phyloP scores from a whole-genome alignment of 2,113 vertebrate genomes.

The Myiopsitta monachus region DNA sequence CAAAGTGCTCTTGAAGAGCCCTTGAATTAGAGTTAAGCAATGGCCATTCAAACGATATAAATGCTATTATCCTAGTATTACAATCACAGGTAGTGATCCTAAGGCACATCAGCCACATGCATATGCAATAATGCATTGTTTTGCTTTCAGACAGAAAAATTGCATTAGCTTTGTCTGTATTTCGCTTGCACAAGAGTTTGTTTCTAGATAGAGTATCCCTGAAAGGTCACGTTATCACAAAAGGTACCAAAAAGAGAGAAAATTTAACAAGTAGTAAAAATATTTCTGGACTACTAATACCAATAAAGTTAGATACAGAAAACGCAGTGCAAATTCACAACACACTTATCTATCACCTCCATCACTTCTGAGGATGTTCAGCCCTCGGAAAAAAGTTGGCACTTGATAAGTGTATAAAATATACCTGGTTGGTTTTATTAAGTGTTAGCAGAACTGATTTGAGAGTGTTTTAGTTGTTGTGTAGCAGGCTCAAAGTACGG shows the following conservation, averaged over 20 bases:
- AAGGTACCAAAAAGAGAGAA: conserved; percentile 74
- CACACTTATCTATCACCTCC: conserved; percentile 41
- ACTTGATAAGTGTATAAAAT: conserved; percentile 52
- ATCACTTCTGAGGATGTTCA: background rate
- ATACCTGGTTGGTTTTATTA: conserved; percentile 39
- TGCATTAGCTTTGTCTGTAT: conserved; percentile 43
- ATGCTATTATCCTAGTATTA: conserved; percentile 16
- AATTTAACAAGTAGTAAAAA: conserved; percentile 64
- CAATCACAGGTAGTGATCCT: conserved; percentile 69
- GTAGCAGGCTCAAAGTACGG: background rate
- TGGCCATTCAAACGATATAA: conserved; percentile 42
- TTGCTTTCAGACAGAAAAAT: conserved; percentile 18
- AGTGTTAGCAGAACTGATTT: conserved; percentile 16
- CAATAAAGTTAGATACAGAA: conserved; percentile 38
- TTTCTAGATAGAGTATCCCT: conserved; percentile 73
- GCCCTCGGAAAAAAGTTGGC: conserved; percentile 40
- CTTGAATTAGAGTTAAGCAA: conserved; percentile 38
- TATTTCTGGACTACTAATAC: conserved; percentile 22
- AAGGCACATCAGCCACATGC: conserved; percentile 77
- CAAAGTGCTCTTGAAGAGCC: conserved; percentile 38
- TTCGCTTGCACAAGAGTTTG: conserved; percentile 52
- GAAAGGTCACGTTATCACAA: conserved; percentile 74
- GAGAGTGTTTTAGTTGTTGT: conserved; percentile 21
- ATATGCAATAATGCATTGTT: conserved; percentile 46
- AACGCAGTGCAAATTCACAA: conserved; percentile 66